These are phyloP conservation scores for Sebastes diploproa DNA, from an alignment of 2,797 vertebrate species.

Conservation along the genomic window DNA sequence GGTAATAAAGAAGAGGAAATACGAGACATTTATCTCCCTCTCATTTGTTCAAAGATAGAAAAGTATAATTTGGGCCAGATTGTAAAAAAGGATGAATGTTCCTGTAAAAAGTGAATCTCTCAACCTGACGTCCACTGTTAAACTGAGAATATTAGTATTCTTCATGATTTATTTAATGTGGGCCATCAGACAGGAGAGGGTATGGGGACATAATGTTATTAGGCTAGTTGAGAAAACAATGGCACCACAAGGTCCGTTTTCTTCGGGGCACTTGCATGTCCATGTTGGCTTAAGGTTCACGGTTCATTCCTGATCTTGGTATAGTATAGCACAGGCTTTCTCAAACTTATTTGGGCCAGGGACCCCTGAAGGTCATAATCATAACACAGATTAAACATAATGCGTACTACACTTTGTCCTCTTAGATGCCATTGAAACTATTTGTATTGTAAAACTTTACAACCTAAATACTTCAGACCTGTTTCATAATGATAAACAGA, in stretches of 20 bases:
- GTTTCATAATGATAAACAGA: too few relatives aligned
- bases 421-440: too few relatives aligned
- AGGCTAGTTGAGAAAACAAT: neutral
- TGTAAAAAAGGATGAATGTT: neutral
- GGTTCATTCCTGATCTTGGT: too few relatives aligned
- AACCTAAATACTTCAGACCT: too few relatives aligned
- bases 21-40: conserved; percentile 28
- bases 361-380: too few relatives aligned
- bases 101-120: neutral
- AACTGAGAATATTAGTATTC: neutral
- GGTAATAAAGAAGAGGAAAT: conserved; percentile 89
- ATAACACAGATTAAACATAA: too few relatives aligned
- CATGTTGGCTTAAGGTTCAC: neutral
- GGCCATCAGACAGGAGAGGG: neutral
- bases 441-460: too few relatives aligned
- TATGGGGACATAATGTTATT: neutral
- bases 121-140: neutral
- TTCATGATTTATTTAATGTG: neutral
- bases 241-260: neutral
- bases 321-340: too few relatives aligned
- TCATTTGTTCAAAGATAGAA: conserved; percentile 29
- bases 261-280: neutral
- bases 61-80: neutral
- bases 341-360: too few relatives aligned
- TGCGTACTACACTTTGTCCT: too few relatives aligned